phyloP scores from a whole-genome alignment of 2,113 vertebrate species.

The Oreochromis spilurus region DNA sequence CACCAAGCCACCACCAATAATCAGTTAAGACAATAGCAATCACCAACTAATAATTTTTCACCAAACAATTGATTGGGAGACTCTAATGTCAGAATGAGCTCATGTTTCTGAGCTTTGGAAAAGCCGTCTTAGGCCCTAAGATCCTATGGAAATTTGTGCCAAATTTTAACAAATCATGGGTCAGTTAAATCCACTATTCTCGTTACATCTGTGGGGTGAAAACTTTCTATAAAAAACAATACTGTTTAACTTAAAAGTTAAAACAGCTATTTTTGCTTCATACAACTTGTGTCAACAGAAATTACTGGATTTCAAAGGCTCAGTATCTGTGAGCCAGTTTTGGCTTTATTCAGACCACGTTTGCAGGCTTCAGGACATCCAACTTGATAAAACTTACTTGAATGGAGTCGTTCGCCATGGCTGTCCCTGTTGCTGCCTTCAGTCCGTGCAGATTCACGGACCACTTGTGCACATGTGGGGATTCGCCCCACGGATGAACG shows the following conservation, averaged over 20 bases:
- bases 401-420: slow-evolving; percentile 76
- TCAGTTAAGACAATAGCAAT: not conserved
- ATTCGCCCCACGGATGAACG: not conserved
- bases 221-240: not conserved
- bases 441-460: slow-evolving; percentile 8
- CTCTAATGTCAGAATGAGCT: not conserved
- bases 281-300: not conserved
- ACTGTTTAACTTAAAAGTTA: not conserved
- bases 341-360: not conserved
- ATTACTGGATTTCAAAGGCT: not conserved
- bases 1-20: not conserved
- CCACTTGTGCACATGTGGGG: slow-evolving; percentile 31
- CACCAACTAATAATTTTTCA: not conserved
- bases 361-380: not conserved
- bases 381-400: slow-evolving; percentile 67
- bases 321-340: not conserved
- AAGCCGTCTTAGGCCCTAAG: not conserved
- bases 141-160: not conserved
- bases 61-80: not conserved
- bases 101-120: not conserved
- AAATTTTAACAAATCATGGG: not conserved
- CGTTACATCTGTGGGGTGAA: not conserved
- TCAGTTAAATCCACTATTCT: not conserved
- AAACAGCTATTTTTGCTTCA: not conserved
- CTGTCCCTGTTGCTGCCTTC: slow-evolving; percentile 6